Evolutionary conservation across 2,888 invertebrate species (phyloP), one percentile per base, ranked within the genome.

Genomic region (Endomychus coccineus): DNA sequence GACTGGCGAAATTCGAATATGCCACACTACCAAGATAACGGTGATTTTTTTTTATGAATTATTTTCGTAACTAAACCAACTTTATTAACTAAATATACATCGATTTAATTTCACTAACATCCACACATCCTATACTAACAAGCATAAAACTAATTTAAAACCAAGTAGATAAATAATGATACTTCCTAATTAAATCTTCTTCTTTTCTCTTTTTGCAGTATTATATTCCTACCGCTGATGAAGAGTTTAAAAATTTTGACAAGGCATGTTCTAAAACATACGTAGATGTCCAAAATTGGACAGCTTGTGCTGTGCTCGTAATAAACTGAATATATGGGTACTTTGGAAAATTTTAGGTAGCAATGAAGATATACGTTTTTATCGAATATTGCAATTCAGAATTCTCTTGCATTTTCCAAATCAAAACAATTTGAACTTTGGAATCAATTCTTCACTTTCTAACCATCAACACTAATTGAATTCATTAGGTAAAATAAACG

Each of bases 11-110:
- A 35, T 57, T 50, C 48, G 55, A 58, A 44, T 62, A 56, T 45
- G 51, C 58, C 9, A 64, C 65, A 17, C 49, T 65, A 37, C 64
- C 65, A 35, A 55, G 64, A 59, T 61, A 7, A 19, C 6, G 6
- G n/a, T n/a, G 6, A 19, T 6, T 19, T 19, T 19, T 6, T 19
- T 19, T 19, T 19, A 19, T 19, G 21, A 7, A 7, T 19, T 7
- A 19, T 19, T 7, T 7, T 19, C 21, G n/a, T 19, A 19, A 19
- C n/a, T 7, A 19, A 19, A 19, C n/a, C n/a, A n/a, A n/a, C n/a
- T n/a, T n/a, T n/a, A n/a, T n/a, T n/a, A n/a, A n/a, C n/a, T n/a
- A n/a, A n/a, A n/a, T n/a, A n/a, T n/a, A n/a, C n/a, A n/a, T n/a
- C n/a, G n/a, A n/a, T n/a, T n/a, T 35, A 12, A 27, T 27, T 25